A percentile compares a stretch with the other conserved stretches of the same genome.
phyloP scores from a whole-genome alignment of 1,140 invertebrate species.

The Sminthurides bifidus region DNA sequence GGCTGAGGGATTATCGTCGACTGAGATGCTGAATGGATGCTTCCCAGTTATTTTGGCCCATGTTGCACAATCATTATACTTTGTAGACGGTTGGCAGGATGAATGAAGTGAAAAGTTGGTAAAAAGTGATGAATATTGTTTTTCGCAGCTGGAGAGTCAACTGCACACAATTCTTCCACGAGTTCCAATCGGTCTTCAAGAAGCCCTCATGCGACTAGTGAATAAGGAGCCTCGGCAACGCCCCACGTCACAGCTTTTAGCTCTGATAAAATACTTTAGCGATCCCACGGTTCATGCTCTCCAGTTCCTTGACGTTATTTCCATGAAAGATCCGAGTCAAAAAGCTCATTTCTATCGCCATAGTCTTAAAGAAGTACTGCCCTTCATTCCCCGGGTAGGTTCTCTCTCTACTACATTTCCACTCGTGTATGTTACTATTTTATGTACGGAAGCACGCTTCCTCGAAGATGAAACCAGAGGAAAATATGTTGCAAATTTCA shows the following conservation, averaged over 20 bases:
- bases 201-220: conserved; percentile 23
- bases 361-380: conserved; percentile 70
- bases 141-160: conserved; percentile 13
- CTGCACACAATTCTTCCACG: conserved; percentile 12
- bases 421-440: too few relatives aligned
- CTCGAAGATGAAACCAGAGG: too few relatives aligned
- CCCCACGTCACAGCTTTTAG: conserved; percentile 27
- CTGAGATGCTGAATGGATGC: too few relatives aligned
- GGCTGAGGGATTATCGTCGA: too few relatives aligned
- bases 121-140: too few relatives aligned
- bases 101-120: too few relatives aligned
- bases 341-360: conserved; percentile 80
- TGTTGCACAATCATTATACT: too few relatives aligned
- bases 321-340: conserved; percentile 77
- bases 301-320: conserved; percentile 72
- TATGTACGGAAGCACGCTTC: too few relatives aligned
- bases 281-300: conserved; percentile 25
- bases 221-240: conserved; percentile 10
- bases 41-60: too few relatives aligned
- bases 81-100: too few relatives aligned
- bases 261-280: conserved; percentile 30
- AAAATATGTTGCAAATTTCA: too few relatives aligned
- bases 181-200: conserved; percentile 25
- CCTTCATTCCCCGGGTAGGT: conserved; percentile 78
- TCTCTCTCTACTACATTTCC: too few relatives aligned